These are phyloP conservation scores for Sebastes steindachneri DNA, from an alignment of 2,797 vertebrate genomes.

Conservation along the genomic window DNA sequence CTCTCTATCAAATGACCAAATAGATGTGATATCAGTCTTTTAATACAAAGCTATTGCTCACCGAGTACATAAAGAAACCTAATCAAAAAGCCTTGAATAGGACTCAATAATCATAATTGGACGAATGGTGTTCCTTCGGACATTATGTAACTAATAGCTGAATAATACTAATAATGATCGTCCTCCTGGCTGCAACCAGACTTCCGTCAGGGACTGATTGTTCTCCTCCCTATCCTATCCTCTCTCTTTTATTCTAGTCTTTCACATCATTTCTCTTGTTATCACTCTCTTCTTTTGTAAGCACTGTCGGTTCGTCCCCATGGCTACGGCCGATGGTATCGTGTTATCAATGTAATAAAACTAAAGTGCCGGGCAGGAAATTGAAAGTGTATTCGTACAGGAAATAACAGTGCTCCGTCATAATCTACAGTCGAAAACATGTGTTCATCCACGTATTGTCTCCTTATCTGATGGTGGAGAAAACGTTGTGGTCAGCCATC, in stretches of 20 bases:
- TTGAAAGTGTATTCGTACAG: constrained; percentile 98
- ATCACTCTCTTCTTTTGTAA: constrained; percentile 77
- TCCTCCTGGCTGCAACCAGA: constrained; percentile 22
- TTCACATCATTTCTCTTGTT: constrained; percentile 71
- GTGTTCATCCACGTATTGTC: constrained; percentile 89
- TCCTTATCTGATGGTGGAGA: constrained; percentile 87
- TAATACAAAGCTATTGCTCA: constrained; percentile 8
- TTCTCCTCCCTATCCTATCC: constrained; percentile 44
- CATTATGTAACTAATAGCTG: constrained; percentile 44
- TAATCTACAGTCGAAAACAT: constrained; percentile 95
- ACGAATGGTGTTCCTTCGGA: constrained; percentile 9
- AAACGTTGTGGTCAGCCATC: constrained; percentile 76
- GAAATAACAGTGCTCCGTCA: constrained; percentile 99
- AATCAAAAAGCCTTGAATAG: constrained; percentile 16
- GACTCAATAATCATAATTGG: constrained; percentile 22
- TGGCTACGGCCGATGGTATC: constrained; percentile 89
- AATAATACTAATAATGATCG: constrained; percentile 62
- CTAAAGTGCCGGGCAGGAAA: constrained; percentile 94
- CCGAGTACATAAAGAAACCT: constrained; percentile 7
- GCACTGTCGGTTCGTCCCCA: constrained; percentile 77
- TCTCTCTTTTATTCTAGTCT: constrained; percentile 69
- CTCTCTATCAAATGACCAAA: constrained; percentile 20
- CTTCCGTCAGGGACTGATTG: constrained; percentile 59
- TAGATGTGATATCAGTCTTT: constrained; percentile 4
- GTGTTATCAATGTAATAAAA: constrained; percentile 86